phyloP scores from a whole-genome alignment of 2,888 invertebrate species.

The Oxyscelio sp. region DNA sequence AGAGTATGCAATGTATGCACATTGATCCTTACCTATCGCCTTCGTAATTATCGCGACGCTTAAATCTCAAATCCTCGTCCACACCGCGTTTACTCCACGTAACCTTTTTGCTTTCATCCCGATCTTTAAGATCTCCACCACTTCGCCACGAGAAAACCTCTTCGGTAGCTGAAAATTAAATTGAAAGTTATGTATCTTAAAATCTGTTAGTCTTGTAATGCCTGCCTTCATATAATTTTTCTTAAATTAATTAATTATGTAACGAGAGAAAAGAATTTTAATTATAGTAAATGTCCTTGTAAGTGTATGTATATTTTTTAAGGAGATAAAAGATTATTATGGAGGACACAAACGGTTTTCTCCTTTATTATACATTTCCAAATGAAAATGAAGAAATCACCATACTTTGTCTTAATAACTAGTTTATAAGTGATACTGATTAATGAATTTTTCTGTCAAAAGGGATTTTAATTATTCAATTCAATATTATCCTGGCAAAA shows the following conservation, averaged over 20 bases:
- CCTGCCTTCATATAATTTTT: background rate
- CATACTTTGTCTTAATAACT: too few relatives aligned
- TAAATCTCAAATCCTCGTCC: slow-evolving; percentile 80
- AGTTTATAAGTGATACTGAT: too few relatives aligned
- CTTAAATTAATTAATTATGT: background rate
- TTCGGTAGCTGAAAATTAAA: slow-evolving; percentile 21
- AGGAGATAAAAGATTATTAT: too few relatives aligned
- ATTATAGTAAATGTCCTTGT: too few relatives aligned
- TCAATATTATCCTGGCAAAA: too few relatives aligned
- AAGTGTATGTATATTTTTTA: too few relatives aligned
- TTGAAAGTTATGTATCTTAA: background rate
- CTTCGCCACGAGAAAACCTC: slow-evolving; percentile 43
- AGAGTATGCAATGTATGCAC: slow-evolving; percentile 6
- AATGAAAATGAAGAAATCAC: too few relatives aligned
- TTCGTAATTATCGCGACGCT: slow-evolving; percentile 85
- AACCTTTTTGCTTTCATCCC: slow-evolving; percentile 34
- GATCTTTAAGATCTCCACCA: slow-evolving; percentile 37
- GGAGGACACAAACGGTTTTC: too few relatives aligned
- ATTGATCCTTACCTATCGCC: slow-evolving; percentile 29
- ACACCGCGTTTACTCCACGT: slow-evolving; percentile 72
- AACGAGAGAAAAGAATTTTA: background rate
- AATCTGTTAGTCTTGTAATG: background rate
- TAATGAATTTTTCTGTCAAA: too few relatives aligned
- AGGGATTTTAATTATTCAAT: too few relatives aligned
- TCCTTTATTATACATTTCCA: too few relatives aligned